These are phyloP conservation scores for Drosophila tropicalis DNA, from an alignment of 1,140 invertebrate species.

Conservation along the genomic window DNA sequence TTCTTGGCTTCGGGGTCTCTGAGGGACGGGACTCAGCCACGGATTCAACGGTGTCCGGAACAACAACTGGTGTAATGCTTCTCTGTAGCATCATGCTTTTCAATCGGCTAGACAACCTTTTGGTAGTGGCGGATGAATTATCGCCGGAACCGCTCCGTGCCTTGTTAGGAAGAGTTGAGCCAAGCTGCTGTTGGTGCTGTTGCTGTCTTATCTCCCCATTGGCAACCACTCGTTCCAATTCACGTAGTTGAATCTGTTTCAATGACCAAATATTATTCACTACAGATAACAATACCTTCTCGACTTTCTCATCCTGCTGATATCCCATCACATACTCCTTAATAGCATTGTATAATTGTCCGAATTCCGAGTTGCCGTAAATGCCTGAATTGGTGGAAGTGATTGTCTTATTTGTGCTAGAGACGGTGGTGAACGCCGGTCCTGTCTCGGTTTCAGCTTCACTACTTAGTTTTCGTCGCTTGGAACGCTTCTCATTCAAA, in stretches of 20 bases:
- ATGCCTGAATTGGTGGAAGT: slow-evolving; percentile 4
- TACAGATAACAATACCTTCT: slow-evolving; percentile 54
- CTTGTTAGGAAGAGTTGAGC: slow-evolving; percentile 17
- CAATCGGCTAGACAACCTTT: slow-evolving; percentile 65
- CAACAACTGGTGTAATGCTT: slow-evolving; percentile 53
- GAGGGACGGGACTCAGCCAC: slow-evolving; percentile 12
- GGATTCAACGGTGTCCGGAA: slow-evolving; percentile 22
- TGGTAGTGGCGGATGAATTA: slow-evolving; percentile 50
- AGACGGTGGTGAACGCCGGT: neutral
- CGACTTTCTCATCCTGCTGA: slow-evolving; percentile 54
- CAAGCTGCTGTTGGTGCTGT: slow-evolving; percentile 25
- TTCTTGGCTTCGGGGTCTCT: slow-evolving; percentile 39
- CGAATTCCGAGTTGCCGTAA: slow-evolving; percentile 56
- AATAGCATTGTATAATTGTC: slow-evolving; percentile 50
- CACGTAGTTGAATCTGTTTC: slow-evolving; percentile 54
- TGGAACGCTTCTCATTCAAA: slow-evolving; percentile 49
- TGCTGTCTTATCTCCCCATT: slow-evolving; percentile 24
- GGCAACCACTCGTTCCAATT: slow-evolving; percentile 51
- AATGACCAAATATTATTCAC: slow-evolving; percentile 62
- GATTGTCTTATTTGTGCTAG: slow-evolving; percentile 9
- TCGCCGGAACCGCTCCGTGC: slow-evolving; percentile 30
- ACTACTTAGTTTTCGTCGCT: slow-evolving; percentile 59
- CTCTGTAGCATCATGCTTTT: slow-evolving; percentile 53
- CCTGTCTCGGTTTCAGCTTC: slow-evolving; percentile 43
- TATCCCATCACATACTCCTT: slow-evolving; percentile 67